Conservation (phyloP, 2,888 invertebrate species). For the Bhutanitis thaidina region DNA sequence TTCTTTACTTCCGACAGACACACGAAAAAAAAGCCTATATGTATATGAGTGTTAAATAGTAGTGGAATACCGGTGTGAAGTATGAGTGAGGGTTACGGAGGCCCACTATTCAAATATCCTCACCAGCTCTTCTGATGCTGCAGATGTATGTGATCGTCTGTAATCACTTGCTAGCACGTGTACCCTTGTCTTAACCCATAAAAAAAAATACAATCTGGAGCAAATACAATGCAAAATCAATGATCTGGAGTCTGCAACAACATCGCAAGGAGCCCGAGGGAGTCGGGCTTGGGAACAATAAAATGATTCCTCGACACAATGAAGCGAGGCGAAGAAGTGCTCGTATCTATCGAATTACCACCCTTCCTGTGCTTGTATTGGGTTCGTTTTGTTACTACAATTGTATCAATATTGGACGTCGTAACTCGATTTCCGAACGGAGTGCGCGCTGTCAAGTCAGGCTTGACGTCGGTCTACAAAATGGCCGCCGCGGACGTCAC, state of each 20-base stretch:
- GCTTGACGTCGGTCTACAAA: slow-evolving; percentile 38
- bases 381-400: slow-evolving; percentile 62
- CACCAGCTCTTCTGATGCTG: too few relatives aligned
- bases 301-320: slow-evolving; percentile 33
- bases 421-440: slow-evolving; percentile 61
- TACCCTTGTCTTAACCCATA: too few relatives aligned
- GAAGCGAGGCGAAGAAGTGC: slow-evolving; percentile 32
- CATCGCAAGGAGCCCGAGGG: slow-evolving; percentile 6
- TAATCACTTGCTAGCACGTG: too few relatives aligned
- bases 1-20: too few relatives aligned
- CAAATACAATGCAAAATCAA: not conserved
- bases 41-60: too few relatives aligned
- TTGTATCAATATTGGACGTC: slow-evolving; percentile 71
- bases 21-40: too few relatives aligned
- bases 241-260: slow-evolving; percentile 16
- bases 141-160: too few relatives aligned
- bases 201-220: too few relatives aligned
- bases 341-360: slow-evolving; percentile 54
- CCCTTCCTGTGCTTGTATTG: slow-evolving; percentile 50
- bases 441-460: slow-evolving; percentile 48
- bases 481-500: slow-evolving; percentile 29
- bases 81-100: too few relatives aligned
- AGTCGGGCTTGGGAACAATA: slow-evolving; percentile 21
- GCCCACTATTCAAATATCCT: too few relatives aligned
- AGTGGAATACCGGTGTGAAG: too few relatives aligned